A percentile compares a stretch with the other conserved stretches of the same genome.
Conservation (phyloP, 2,797 vertebrate species). For the Enoplosus armatus region DNA sequence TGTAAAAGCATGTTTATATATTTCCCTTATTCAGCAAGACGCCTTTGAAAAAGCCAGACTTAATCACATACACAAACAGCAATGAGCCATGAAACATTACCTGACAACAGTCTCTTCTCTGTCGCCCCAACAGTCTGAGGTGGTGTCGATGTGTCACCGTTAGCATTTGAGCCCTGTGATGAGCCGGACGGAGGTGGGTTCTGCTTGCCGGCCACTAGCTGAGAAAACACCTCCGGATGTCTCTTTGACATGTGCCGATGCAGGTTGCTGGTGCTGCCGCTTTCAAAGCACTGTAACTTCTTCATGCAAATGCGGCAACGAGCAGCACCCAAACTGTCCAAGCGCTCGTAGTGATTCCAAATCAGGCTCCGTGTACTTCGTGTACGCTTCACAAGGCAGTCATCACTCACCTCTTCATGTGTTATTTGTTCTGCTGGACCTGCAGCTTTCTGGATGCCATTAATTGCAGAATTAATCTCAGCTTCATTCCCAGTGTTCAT, state of each 20-base stretch:
- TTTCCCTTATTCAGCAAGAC: neutral
- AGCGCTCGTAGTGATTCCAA: constrained; percentile 78
- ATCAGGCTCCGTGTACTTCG: constrained; percentile 72
- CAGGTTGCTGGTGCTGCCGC: constrained; percentile 77
- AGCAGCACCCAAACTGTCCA: constrained; percentile 70
- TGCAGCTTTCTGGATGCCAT: constrained; percentile 52
- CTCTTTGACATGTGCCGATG: constrained; percentile 81
- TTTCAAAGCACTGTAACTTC: constrained; percentile 67
- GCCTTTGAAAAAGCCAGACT: neutral
- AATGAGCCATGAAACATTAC: constrained; percentile 45
- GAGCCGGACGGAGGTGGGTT: constrained; percentile 34
- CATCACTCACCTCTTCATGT: constrained; percentile 4
- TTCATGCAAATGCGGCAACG: constrained; percentile 81
- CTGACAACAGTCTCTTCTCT: constrained; percentile 46
- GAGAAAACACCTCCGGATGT: constrained; percentile 75
- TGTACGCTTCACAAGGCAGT: constrained; percentile 32
- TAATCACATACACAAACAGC: neutral
- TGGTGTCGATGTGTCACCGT: neutral
- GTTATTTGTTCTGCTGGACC: constrained; percentile 3
- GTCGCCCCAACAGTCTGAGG: neutral
- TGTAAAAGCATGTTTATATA: neutral
- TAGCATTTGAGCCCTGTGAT: constrained; percentile 32
- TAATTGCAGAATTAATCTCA: constrained; percentile 54
- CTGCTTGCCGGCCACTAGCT: constrained; percentile 42
- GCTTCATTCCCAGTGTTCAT: constrained; percentile 48